phyloP scores from a whole-genome alignment of 2,888 invertebrate species.

The Cetonia aurata region DNA sequence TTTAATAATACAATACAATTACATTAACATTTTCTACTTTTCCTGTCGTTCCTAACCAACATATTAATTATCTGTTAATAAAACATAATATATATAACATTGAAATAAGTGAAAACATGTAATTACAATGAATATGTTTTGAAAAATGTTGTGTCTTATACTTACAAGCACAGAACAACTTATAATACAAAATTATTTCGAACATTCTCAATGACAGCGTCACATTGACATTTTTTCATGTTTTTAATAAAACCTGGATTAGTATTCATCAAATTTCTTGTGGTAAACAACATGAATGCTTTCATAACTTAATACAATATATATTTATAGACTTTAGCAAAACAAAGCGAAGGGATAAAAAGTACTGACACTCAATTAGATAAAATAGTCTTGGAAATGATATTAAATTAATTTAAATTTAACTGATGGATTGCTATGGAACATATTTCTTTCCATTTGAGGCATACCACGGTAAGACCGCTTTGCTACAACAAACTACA shows the following conservation, averaged over 20 bases:
- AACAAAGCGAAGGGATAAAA: background rate
- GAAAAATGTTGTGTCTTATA: no score
- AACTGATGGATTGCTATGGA: slow-evolving; percentile 31
- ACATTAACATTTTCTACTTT: no score
- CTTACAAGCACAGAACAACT: no score
- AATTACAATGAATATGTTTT: no score
- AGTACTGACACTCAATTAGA: background rate
- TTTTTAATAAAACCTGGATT: background rate
- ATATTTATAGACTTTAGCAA: no score
- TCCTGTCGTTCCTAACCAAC: no score
- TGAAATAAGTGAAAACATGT: no score
- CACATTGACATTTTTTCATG: slow-evolving; percentile 2
- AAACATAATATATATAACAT: no score
- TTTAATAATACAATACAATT: no score
- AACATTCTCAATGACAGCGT: background rate
- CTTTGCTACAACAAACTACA: background rate
- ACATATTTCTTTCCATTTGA: slow-evolving; percentile 20
- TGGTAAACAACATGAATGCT: background rate
- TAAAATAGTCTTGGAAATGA: background rate
- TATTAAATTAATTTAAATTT: background rate
- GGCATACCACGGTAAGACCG: background rate
- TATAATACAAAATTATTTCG: no score
- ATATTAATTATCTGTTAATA: no score
- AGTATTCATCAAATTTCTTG: background rate
- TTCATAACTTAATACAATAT: no score